Percentiles rank a stretch among this genome's conserved stretches.
Evolutionary conservation across 2,113 vertebrate genomes (phyloP).

Genomic region (Orcinus orca): DNA sequence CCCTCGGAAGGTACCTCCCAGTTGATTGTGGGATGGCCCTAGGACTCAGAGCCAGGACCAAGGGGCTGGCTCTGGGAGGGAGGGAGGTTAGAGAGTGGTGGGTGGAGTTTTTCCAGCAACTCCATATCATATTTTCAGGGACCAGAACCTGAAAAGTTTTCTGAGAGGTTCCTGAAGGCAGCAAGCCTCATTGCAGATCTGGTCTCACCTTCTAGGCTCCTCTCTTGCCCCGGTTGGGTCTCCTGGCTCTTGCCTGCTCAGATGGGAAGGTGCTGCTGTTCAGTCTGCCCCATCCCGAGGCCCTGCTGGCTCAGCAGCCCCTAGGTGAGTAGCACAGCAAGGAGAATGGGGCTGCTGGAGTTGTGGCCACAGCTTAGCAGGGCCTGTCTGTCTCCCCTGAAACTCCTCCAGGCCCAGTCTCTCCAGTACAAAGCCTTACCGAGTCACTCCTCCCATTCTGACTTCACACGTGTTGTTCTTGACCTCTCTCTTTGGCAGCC

Average conservation of each 20-base stretch:
- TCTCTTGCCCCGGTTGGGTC: slow-evolving; percentile 91
- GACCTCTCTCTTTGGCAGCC: neutral
- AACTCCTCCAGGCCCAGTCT: neutral
- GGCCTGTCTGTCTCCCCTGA: neutral
- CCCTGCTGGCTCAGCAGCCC: slow-evolving; percentile 80
- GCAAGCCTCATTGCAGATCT: slow-evolving; percentile 25
- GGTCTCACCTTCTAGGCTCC: slow-evolving; percentile 82
- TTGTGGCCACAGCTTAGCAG: neutral
- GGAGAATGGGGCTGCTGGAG: neutral
- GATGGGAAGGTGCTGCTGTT: slow-evolving; percentile 89
- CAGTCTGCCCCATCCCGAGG: slow-evolving; percentile 91
- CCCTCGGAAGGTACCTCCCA: slow-evolving; percentile 84
- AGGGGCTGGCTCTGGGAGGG: neutral
- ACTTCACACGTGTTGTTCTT: neutral
- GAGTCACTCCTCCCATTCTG: neutral
- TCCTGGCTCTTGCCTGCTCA: slow-evolving; percentile 92
- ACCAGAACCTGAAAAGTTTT: neutral
- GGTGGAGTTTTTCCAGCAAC: neutral
- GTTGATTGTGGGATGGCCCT: neutral
- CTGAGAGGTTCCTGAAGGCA: neutral
- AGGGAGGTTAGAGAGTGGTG: neutral
- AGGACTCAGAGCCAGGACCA: neutral
- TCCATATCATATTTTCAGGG: neutral
- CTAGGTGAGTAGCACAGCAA: slow-evolving; percentile 75
- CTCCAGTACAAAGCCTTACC: neutral